Percentiles rank a stretch among this genome's conserved stretches.
phyloP scores from a whole-genome alignment of 2,888 invertebrate species.

The Dynastes maya region DNA sequence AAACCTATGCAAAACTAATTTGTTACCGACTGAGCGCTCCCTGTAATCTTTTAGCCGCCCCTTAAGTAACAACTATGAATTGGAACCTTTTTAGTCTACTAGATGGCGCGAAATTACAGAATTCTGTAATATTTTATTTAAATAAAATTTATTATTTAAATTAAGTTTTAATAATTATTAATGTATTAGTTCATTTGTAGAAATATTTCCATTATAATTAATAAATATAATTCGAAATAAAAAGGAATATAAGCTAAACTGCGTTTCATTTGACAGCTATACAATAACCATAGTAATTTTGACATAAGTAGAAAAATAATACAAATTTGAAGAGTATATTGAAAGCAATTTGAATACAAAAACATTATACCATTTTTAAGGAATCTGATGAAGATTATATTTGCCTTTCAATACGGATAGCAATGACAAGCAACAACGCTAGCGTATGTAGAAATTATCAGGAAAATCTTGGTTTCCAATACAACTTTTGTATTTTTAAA shows the following conservation, averaged over 20 bases:
- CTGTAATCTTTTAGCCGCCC: too few species aligned
- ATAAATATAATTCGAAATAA: too few species aligned
- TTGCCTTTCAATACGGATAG: not conserved
- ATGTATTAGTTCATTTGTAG: too few species aligned
- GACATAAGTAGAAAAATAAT: constrained; percentile 62
- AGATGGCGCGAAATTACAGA: constrained; percentile 60
- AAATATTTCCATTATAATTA: too few species aligned
- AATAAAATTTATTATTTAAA: too few species aligned
- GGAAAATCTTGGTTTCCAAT: not conserved
- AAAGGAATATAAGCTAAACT: not conserved
- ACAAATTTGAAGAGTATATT: constrained; percentile 73
- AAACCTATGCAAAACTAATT: too few species aligned
- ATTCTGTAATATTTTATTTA: constrained; percentile 67
- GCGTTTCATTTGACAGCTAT: constrained; percentile 58
- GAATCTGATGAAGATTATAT: not conserved
- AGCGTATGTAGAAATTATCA: not conserved
- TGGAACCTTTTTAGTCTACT: too few species aligned
- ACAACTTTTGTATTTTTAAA: constrained; percentile 9
- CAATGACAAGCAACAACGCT: constrained; percentile 12
- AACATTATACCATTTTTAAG: not conserved
- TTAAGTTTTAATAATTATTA: too few species aligned
- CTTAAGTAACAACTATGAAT: too few species aligned
- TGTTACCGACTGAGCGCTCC: too few species aligned
- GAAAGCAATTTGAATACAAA: constrained; percentile 65
- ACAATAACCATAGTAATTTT: not conserved